A percentile compares a stretch with the other conserved stretches of the same genome.
phyloP scores from a whole-genome alignment of 2,888 invertebrate species.

The Galerucella calmariensis region DNA sequence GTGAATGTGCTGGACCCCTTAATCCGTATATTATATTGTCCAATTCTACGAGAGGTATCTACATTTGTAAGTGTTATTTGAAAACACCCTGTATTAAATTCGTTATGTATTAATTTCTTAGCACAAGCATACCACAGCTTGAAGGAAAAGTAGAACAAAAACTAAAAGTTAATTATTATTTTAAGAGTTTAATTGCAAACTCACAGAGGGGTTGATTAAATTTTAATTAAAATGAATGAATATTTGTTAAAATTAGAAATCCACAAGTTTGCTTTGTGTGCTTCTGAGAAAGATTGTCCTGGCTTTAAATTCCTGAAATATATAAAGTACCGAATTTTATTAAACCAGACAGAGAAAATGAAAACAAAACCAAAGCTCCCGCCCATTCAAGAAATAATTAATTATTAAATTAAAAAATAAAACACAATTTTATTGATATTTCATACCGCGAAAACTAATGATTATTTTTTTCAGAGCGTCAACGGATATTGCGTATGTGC shows the following conservation, averaged over 20 bases:
- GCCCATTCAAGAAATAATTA: not conserved
- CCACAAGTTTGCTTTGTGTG: slow-evolving; percentile 56
- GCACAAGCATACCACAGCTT: not conserved
- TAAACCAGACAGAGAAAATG: slow-evolving; percentile 12
- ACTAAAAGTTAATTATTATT: slow-evolving; percentile 61
- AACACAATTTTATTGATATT: too few relatives aligned
- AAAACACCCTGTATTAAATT: not conserved
- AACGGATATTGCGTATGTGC: too few relatives aligned
- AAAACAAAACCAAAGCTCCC: slow-evolving; percentile 1
- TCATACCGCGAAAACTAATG: too few relatives aligned
- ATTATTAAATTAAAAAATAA: too few relatives aligned
- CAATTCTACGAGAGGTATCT: too few relatives aligned
- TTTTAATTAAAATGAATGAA: slow-evolving; percentile 66
- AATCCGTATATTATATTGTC: too few relatives aligned
- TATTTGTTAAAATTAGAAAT: slow-evolving; percentile 65
- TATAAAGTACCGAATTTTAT: slow-evolving; percentile 23
- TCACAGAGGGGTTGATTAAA: slow-evolving; percentile 64
- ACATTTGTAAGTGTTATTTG: too few relatives aligned
- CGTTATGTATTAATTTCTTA: slow-evolving; percentile 7
- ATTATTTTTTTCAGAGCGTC: too few relatives aligned
- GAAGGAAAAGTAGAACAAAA: slow-evolving; percentile 51
- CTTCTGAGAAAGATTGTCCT: slow-evolving; percentile 46
- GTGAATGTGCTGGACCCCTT: too few relatives aligned
- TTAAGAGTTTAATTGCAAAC: slow-evolving; percentile 62
- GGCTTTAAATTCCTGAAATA: slow-evolving; percentile 29